phyloP scores from a whole-genome alignment of 2,113 vertebrate species.

The Odocoileus hemionus region DNA sequence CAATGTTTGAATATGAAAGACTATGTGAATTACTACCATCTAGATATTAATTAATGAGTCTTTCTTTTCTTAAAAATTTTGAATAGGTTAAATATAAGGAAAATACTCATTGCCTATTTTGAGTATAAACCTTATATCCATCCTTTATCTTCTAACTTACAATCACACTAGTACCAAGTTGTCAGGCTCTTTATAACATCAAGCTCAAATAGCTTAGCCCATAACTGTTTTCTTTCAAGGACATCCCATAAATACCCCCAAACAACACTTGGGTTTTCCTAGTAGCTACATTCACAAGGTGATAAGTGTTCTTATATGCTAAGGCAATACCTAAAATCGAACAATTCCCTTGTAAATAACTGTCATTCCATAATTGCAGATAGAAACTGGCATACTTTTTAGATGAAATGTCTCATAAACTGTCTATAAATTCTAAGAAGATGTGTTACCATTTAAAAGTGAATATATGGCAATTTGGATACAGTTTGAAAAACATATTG shows the following conservation, averaged over 20 bases:
- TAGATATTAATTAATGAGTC: background rate
- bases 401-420: background rate
- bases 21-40: background rate
- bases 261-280: background rate
- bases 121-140: background rate
- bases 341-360: background rate
- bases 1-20: background rate
- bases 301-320: background rate
- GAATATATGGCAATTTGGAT: background rate
- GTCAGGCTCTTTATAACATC: background rate
- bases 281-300: background rate
- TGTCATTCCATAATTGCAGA: background rate
- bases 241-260: background rate
- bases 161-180: background rate
- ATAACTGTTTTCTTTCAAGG: background rate
- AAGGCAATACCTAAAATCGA: background rate
- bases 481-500: background rate
- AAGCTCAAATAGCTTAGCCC: background rate
- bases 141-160: background rate
- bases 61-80: background rate
- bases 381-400: background rate
- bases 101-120: background rate
- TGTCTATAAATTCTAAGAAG: background rate
- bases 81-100: background rate
- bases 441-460: background rate